Evolutionary conservation across 2,888 invertebrate genomes (phyloP).

Genomic region (Oxycera nigricornis): DNA sequence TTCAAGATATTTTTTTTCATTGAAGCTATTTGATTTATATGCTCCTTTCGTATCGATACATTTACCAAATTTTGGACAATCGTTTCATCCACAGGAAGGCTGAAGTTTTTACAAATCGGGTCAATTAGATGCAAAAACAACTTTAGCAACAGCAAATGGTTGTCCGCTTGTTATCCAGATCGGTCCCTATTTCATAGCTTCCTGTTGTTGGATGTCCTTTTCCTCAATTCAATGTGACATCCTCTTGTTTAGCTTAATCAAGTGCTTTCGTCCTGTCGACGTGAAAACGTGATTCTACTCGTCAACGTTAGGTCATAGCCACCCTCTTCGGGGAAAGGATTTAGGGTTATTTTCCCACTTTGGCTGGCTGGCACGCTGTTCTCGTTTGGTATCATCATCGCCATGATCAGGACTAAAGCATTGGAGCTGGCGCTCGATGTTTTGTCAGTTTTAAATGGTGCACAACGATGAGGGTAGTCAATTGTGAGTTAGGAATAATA

Average conservation of each 20-base stretch:
- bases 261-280: slow-evolving; percentile 40
- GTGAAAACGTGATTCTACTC: slow-evolving; percentile 37
- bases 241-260: slow-evolving; percentile 39
- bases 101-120: slow-evolving; percentile 14
- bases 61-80: neutral
- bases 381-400: neutral
- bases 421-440: slow-evolving; percentile 21
- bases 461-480: slow-evolving; percentile 23
- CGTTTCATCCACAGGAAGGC: slow-evolving; percentile 1
- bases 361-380: neutral
- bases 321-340: slow-evolving; percentile 20
- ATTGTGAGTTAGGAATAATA: neutral
- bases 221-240: slow-evolving; percentile 30
- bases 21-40: no score
- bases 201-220: slow-evolving; percentile 13
- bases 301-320: slow-evolving; percentile 29
- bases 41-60: neutral
- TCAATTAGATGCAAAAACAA: slow-evolving; percentile 20
- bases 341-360: slow-evolving; percentile 17
- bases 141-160: neutral
- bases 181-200: neutral
- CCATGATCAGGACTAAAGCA: neutral
- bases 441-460: slow-evolving; percentile 20
- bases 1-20: no score
- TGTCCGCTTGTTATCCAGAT: neutral